Percentiles rank a stretch among this genome's conserved stretches.
Conservation (phyloP, 2,888 invertebrate genomes). For the Plusia festucae region DNA sequence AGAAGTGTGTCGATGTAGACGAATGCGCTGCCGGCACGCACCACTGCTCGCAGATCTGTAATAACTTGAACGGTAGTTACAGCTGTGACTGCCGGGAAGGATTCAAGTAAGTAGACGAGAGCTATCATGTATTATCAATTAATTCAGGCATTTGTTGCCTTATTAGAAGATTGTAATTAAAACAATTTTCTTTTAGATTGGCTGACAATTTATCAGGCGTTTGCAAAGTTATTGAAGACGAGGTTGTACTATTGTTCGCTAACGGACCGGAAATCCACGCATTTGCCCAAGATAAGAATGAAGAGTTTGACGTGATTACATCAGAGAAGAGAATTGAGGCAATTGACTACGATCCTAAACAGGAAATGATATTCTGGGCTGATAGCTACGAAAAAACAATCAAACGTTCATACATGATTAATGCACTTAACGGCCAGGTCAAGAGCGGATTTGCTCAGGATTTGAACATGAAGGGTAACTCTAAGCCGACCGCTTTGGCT, state of each 20-base stretch:
- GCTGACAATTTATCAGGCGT: slow-evolving; percentile 94
- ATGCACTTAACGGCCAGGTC: slow-evolving; percentile 93
- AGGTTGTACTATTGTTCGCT: slow-evolving; percentile 92
- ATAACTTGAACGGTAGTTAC: slow-evolving; percentile 97
- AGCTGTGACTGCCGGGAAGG: slow-evolving; percentile 96
- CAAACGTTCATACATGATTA: slow-evolving; percentile 96
- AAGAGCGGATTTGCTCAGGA: slow-evolving; percentile 96
- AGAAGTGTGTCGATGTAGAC: slow-evolving; percentile 96
- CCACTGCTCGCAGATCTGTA: slow-evolving; percentile 98
- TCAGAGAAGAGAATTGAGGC: slow-evolving; percentile 97
- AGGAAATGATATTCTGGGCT: slow-evolving; percentile 98
- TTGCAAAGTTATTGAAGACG: slow-evolving; percentile 92
- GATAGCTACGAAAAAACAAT: slow-evolving; percentile 97
- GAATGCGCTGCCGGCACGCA: slow-evolving; percentile 95
- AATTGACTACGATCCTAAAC: slow-evolving; percentile 95
- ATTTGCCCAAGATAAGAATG: slow-evolving; percentile 90
- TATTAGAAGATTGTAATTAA: not conserved
- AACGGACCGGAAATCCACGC: slow-evolving; percentile 96
- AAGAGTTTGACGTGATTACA: slow-evolving; percentile 93
- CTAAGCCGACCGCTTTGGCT: slow-evolving; percentile 96
- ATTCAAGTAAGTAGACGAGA: slow-evolving; percentile 87
- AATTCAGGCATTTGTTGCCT: not conserved
- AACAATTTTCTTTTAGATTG: slow-evolving; percentile 76
- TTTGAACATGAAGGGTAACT: slow-evolving; percentile 94
- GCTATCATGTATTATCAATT: not conserved